A percentile compares a stretch with the other conserved stretches of the same genome.
Evolutionary conservation across 1,140 invertebrate genomes (phyloP).

Genomic region (Nixonia krombeini): DNA sequence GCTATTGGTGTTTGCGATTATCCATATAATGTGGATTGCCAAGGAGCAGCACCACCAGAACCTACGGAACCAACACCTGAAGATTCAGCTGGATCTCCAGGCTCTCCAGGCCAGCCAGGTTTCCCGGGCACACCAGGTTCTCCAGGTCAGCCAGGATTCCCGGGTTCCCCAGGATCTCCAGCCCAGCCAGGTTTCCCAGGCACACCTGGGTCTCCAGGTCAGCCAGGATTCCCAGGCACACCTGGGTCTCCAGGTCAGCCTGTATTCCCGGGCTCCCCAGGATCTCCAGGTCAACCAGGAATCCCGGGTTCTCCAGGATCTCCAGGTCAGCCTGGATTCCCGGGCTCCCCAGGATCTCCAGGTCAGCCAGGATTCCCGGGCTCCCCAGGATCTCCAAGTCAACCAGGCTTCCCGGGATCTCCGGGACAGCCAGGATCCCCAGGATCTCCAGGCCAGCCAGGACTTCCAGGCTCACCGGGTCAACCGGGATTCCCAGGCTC

Average conservation of each 20-base stretch:
- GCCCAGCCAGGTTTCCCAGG: not conserved
- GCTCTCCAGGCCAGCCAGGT: not conserved
- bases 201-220: not conserved
- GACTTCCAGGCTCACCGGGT: slow-evolving; percentile 9
- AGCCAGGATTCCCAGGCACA: not conserved
- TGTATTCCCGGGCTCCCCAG: slow-evolving; percentile 28
- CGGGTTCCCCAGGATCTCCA: slow-evolving; percentile 10
- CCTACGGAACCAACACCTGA: slow-evolving; percentile 20
- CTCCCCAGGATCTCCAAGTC: slow-evolving; percentile 20
- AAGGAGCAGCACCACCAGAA: slow-evolving; percentile 52
- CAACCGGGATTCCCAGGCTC: not conserved
- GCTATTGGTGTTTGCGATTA: slow-evolving; percentile 74
- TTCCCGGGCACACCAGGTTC: not conserved
- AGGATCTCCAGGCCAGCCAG: slow-evolving; percentile 15
- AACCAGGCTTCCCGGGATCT: not conserved
- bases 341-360: slow-evolving; percentile 18
- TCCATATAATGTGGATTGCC: slow-evolving; percentile 71
- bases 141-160: not conserved
- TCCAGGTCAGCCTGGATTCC: not conserved
- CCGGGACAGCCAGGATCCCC: slow-evolving; percentile 8
- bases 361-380: slow-evolving; percentile 13
- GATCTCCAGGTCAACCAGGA: slow-evolving; percentile 21
- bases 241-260: not conserved
- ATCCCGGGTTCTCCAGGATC: slow-evolving; percentile 18
- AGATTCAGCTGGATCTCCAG: not conserved